Conservation (phyloP, 64 coral and sea anemone genomes). For the Catalaphyllia jardinei region DNA sequence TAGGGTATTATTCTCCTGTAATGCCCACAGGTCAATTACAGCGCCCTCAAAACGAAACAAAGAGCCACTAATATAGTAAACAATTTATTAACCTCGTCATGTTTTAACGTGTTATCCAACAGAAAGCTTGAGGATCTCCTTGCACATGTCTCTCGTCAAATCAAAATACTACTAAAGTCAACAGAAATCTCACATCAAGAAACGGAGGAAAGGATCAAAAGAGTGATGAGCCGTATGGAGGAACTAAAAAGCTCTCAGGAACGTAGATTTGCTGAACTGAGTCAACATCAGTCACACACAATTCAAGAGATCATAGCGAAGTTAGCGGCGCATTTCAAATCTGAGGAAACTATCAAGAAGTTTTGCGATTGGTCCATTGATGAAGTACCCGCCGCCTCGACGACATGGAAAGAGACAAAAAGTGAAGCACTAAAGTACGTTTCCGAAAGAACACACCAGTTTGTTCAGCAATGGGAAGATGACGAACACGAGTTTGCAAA, state of each 20-base stretch:
- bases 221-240: background rate
- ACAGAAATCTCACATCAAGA: background rate
- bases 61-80: too few species aligned
- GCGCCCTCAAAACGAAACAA: too few species aligned
- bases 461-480: slow-evolving; percentile 15
- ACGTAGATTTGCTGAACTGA: background rate
- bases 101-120: background rate
- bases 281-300: background rate
- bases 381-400: background rate
- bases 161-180: background rate
- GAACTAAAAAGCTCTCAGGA: background rate
- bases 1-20: too few species aligned
- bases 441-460: background rate
- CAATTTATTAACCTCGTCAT: too few species aligned
- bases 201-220: background rate
- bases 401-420: background rate
- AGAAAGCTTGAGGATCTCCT: background rate
- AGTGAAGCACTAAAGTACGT: slow-evolving; percentile 1
- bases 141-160: background rate
- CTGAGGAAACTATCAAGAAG: background rate
- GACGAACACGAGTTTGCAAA: background rate
- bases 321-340: background rate
- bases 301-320: background rate
- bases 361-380: background rate
- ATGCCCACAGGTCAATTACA: too few species aligned